A percentile compares a stretch with the other conserved stretches of the same genome.
phyloP scores from a whole-genome alignment of 1,140 invertebrate genomes.

The Oedothorax gibbosus region DNA sequence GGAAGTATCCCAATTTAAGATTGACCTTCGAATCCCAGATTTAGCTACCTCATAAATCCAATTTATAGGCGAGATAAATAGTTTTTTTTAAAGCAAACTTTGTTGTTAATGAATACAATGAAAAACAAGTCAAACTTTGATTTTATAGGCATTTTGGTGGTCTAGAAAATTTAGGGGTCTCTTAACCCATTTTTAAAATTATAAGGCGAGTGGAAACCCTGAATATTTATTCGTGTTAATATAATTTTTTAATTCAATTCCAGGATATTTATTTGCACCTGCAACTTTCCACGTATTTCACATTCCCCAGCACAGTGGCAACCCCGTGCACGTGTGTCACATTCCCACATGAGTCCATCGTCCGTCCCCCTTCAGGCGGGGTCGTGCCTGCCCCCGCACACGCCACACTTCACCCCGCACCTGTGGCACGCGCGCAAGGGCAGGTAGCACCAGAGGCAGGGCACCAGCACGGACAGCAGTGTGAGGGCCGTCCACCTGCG shows the following conservation, averaged over 20 bases:
- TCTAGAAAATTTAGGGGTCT: neutral
- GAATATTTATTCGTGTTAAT: neutral
- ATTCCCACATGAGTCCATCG: too few species aligned
- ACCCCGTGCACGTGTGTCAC: neutral
- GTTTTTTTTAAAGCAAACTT: too few species aligned
- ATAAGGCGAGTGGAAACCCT: neutral
- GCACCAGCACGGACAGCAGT: constrained; percentile 86
- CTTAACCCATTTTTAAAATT: too few species aligned
- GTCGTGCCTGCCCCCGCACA: constrained; percentile 86
- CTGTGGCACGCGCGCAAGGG: constrained; percentile 86
- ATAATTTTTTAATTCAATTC: neutral
- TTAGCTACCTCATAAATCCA: too few species aligned
- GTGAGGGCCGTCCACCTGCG: constrained; percentile 85
- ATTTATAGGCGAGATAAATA: too few species aligned
- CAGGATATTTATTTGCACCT: neutral
- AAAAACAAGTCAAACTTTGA: too few species aligned
- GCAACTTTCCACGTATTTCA: neutral
- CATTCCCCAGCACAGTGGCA: neutral
- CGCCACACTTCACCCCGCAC: constrained; percentile 80
- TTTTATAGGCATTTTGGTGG: too few species aligned
- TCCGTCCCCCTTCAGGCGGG: constrained; percentile 42
- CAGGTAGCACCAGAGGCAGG: constrained; percentile 93
- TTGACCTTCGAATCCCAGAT: too few species aligned
- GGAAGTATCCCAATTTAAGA: too few species aligned
- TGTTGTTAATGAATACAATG: too few species aligned